Percentiles rank a stretch among this genome's conserved stretches.
phyloP scores from a whole-genome alignment of 1,140 invertebrate species.

The Leptinotarsa undecemlineata region DNA sequence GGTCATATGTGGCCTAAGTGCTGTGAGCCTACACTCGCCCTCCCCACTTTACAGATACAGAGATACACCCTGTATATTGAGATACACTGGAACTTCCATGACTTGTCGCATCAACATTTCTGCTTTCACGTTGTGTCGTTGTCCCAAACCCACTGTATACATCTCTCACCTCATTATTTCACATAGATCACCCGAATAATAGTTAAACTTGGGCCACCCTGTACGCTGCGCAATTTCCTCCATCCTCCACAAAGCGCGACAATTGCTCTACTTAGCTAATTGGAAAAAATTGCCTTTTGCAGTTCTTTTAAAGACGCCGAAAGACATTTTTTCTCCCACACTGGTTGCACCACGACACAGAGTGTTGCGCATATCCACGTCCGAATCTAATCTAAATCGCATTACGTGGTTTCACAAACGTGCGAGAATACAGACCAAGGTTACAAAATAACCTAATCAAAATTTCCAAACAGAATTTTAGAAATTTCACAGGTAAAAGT shows the following conservation, averaged over 20 bases:
- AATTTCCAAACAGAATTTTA: background rate
- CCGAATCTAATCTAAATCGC: slow-evolving; percentile 5
- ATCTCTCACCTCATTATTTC: no score
- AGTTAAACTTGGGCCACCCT: no score
- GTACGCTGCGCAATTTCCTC: no score
- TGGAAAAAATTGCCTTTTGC: background rate
- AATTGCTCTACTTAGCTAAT: slow-evolving; percentile 3
- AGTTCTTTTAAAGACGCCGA: background rate
- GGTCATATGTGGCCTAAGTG: no score
- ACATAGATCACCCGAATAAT: no score
- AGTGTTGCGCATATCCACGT: background rate
- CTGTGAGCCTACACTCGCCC: no score
- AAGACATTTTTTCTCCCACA: slow-evolving; percentile 3
- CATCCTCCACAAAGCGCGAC: background rate
- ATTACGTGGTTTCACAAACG: background rate
- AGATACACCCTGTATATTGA: no score
- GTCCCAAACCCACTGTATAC: no score
- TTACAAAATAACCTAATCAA: background rate
- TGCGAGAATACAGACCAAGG: background rate
- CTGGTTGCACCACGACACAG: background rate
- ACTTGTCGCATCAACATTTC: no score
- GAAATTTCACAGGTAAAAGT: background rate
- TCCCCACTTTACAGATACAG: no score
- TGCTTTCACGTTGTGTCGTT: no score
- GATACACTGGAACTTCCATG: no score